phyloP scores from a whole-genome alignment of 1,140 invertebrate species.

The Heliconius hermathena region DNA sequence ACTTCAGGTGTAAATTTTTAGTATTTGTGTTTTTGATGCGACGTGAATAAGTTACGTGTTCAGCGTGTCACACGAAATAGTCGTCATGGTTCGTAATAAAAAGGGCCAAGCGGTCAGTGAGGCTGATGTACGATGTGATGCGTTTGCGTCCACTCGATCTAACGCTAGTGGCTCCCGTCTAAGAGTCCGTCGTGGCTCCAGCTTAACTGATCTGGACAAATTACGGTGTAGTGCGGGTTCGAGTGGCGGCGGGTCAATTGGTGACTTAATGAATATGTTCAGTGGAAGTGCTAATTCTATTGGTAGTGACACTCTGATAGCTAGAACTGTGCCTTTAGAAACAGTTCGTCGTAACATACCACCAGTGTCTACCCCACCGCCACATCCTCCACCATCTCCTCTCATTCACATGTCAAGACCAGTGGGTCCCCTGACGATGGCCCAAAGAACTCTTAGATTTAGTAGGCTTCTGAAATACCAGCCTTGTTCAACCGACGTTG shows the following conservation, averaged over 20 bases:
- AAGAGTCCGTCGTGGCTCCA: conserved; percentile 86
- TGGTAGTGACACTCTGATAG: conserved; percentile 85
- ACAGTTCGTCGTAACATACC: conserved; percentile 83
- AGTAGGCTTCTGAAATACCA: conserved; percentile 84
- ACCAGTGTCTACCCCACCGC: conserved; percentile 62
- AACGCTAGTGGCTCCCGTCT: conserved; percentile 65
- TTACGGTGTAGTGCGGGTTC: conserved; percentile 80
- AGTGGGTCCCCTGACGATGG: conserved; percentile 82
- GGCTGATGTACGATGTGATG: conserved; percentile 68
- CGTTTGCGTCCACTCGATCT: conserved; percentile 49
- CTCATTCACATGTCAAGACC: conserved; percentile 69
- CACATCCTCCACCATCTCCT: conserved; percentile 68
- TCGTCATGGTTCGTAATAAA: conserved; percentile 64
- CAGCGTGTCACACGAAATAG: not conserved
- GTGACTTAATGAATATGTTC: conserved; percentile 90
- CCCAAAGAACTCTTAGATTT: conserved; percentile 85
- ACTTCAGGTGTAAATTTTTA: conserved; percentile 64
- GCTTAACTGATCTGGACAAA: conserved; percentile 87
- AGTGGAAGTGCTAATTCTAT: conserved; percentile 86
- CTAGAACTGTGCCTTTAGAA: conserved; percentile 86
- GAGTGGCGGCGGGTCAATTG: conserved; percentile 85
- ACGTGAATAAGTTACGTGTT: conserved; percentile 38
- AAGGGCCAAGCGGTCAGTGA: conserved; percentile 72
- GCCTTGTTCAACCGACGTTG: conserved; percentile 68
- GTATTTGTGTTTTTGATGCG: conserved; percentile 43